Conservation (phyloP, 2,113 vertebrate genomes). For the Anser cygnoides region DNA sequence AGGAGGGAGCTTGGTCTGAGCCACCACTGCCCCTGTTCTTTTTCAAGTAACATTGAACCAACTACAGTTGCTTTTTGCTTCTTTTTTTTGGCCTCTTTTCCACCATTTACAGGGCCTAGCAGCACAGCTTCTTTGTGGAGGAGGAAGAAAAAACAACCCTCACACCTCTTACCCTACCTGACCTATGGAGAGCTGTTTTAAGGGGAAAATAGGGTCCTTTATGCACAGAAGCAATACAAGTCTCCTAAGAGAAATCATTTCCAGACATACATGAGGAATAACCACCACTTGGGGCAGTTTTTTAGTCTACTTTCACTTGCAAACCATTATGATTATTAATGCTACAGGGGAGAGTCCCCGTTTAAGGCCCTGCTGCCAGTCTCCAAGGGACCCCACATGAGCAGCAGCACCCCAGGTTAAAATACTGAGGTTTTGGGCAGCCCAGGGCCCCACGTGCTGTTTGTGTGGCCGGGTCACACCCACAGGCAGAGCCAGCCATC, state of each 20-base stretch:
- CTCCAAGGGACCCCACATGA: neutral
- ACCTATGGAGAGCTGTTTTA: neutral
- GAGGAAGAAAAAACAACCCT: neutral
- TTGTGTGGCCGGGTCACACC: neutral
- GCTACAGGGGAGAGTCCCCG: neutral
- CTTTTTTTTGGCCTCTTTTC: neutral
- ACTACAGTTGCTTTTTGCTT: neutral
- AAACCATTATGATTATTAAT: neutral
- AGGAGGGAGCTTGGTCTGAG: neutral
- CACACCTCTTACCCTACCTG: neutral
- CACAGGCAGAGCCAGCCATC: neutral
- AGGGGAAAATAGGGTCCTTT: neutral
- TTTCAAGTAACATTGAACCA: slow-evolving; percentile 1
- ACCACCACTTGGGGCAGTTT: neutral
- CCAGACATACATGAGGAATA: neutral
- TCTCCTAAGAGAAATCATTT: neutral
- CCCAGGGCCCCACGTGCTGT: neutral
- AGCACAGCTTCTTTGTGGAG: neutral
- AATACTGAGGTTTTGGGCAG: neutral
- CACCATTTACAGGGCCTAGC: neutral
- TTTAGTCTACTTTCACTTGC: neutral
- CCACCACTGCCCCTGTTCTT: neutral
- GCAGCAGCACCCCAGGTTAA: neutral
- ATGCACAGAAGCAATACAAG: neutral
- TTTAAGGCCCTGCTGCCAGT: neutral